Evolutionary conservation across 2,888 invertebrate genomes (phyloP).

Genomic region (Zaprionus lineosus): DNA sequence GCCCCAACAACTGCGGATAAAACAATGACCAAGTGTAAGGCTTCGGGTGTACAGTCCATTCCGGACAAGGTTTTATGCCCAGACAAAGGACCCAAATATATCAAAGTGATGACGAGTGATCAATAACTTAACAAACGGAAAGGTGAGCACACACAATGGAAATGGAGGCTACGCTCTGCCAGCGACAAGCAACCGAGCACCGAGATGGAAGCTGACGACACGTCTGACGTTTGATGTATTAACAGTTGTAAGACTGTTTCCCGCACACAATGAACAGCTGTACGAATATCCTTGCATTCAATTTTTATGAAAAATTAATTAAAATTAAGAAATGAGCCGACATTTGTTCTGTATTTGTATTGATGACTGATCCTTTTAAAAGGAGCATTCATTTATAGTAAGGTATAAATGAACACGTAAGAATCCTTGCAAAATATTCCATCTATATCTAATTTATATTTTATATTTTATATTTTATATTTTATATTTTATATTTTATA

Average conservation of each 20-base stretch:
- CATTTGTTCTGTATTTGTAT: too few species aligned
- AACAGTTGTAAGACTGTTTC: conserved; percentile 13
- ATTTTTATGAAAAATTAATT: too few species aligned
- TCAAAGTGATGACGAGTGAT: conserved; percentile 69
- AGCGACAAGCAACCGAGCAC: conserved; percentile 2
- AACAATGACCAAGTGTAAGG: conserved; percentile 53
- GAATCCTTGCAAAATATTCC: too few species aligned
- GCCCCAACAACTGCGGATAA: conserved; percentile 44
- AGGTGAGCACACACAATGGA: background rate
- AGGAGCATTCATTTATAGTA: too few species aligned
- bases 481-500: too few species aligned
- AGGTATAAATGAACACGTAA: too few species aligned
- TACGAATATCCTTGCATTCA: too few species aligned
- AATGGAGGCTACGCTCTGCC: conserved; percentile 2
- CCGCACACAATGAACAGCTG: background rate
- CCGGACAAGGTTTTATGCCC: conserved; percentile 45
- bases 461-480: too few species aligned
- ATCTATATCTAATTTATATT: too few species aligned
- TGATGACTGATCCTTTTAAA: too few species aligned
- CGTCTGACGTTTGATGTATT: conserved; percentile 38
- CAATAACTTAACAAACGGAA: conserved; percentile 47
- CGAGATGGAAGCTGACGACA: conserved; percentile 27
- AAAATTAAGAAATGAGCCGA: too few species aligned
- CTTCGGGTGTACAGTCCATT: conserved; percentile 41
- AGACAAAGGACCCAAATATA: conserved; percentile 69